Conservation (phyloP, 2,113 vertebrate species). For the Zingel zingel region DNA sequence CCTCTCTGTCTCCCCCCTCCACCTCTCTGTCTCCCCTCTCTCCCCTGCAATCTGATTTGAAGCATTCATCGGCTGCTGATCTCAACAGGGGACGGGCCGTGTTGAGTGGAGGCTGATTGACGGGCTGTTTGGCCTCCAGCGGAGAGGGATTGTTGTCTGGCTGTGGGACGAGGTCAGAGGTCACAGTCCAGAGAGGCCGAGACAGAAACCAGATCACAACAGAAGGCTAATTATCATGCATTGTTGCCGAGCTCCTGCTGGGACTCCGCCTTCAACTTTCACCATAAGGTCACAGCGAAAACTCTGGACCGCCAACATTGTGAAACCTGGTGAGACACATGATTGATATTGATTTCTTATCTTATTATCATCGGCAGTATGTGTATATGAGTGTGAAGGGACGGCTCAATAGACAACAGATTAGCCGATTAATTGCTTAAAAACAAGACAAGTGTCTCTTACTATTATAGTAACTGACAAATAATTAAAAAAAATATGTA, state of each 20-base stretch:
- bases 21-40: not conserved
- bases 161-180: slow-evolving; percentile 72
- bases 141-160: slow-evolving; percentile 67
- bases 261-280: slow-evolving; percentile 40
- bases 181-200: slow-evolving; percentile 57
- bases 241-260: slow-evolving; percentile 59
- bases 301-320: slow-evolving; percentile 6
- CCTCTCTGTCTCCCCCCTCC: not conserved
- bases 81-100: slow-evolving; percentile 27
- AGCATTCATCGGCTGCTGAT: slow-evolving; percentile 26
- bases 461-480: not conserved
- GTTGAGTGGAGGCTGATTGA: slow-evolving; percentile 65
- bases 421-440: not conserved
- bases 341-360: not conserved
- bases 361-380: too few species aligned
- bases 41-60: slow-evolving; percentile 18
- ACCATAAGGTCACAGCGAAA: slow-evolving; percentile 22
- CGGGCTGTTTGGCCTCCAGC: slow-evolving; percentile 68
- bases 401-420: not conserved
- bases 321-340: slow-evolving; percentile 26
- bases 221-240: slow-evolving; percentile 72
- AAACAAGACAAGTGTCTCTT: not conserved
- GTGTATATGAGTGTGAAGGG: not conserved
- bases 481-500: not conserved
- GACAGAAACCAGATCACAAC: slow-evolving; percentile 71